Evolutionary conservation across 2,113 vertebrate genomes (phyloP).

Genomic region (Maccullochella peelii): DNA sequence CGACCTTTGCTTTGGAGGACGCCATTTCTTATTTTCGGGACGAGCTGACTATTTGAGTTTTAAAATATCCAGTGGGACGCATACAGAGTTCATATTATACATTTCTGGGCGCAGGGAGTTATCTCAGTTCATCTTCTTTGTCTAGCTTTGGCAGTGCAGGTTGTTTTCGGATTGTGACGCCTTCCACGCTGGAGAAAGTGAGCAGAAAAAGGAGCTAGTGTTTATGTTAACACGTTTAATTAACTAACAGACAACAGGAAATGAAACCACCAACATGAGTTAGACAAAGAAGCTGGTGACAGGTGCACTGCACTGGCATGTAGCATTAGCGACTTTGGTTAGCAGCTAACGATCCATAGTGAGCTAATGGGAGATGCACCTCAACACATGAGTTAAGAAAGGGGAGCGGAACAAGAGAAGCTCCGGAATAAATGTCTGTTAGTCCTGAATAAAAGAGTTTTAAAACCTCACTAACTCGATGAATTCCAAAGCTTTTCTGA

Average conservation of each 20-base stretch:
- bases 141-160: background rate
- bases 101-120: slow-evolving; percentile 34
- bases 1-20: slow-evolving; percentile 77
- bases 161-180: background rate
- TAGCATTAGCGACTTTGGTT: slow-evolving; percentile 22
- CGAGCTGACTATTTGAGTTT: slow-evolving; percentile 5
- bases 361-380: background rate
- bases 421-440: background rate
- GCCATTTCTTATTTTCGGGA: slow-evolving; percentile 72
- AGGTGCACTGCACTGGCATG: slow-evolving; percentile 30
- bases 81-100: background rate
- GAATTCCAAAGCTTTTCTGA: rapidly evolving
- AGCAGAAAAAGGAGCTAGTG: background rate
- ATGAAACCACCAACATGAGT: background rate
- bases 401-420: background rate
- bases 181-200: background rate
- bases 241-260: rapidly evolving
- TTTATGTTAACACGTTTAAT: no score
- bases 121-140: slow-evolving; percentile 37
- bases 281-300: slow-evolving; percentile 52
- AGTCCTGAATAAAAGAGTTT: background rate
- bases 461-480: rapidly evolving
- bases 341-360: slow-evolving; percentile 36
- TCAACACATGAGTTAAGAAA: background rate
- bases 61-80: slow-evolving; percentile 8